Conservation (phyloP, 1,140 invertebrate genomes). For the Planococcus citri region DNA sequence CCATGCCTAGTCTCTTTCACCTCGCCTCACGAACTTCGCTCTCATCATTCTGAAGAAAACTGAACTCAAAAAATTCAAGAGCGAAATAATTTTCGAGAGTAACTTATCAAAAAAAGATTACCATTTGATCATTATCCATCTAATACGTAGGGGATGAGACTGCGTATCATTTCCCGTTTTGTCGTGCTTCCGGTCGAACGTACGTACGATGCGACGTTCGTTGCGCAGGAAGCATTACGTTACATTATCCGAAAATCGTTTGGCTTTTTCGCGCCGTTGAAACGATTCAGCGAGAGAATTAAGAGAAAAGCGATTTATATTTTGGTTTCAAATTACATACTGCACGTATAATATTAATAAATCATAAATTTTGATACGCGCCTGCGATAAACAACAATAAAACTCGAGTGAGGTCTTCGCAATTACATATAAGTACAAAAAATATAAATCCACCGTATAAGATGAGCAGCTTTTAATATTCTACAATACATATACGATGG, state of each 20-base stretch:
- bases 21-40: too few relatives aligned
- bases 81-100: neutral
- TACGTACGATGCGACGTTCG: neutral
- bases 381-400: neutral
- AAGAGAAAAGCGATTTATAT: conserved; percentile 14
- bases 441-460: too few relatives aligned
- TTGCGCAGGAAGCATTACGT: conserved; percentile 6
- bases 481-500: too few relatives aligned
- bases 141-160: neutral
- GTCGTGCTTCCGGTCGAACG: neutral
- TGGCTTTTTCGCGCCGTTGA: neutral
- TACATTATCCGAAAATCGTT: conserved; percentile 13
- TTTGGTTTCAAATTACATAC: conserved; percentile 12
- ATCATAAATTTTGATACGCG: conserved; percentile 8
- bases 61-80: too few relatives aligned
- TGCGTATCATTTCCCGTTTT: conserved; percentile 16
- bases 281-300: neutral
- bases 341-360: neutral
- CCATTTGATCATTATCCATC: neutral
- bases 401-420: too few relatives aligned
- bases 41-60: too few relatives aligned
- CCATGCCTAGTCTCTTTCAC: too few relatives aligned
- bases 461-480: too few relatives aligned
- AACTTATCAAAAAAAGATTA: conserved; percentile 9
- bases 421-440: too few relatives aligned